Evolutionary conservation across 2,797 vertebrate species (phyloP), one percentile per base, ranked within the genome.

Genomic region (Poeciliopsis infans): DNA sequence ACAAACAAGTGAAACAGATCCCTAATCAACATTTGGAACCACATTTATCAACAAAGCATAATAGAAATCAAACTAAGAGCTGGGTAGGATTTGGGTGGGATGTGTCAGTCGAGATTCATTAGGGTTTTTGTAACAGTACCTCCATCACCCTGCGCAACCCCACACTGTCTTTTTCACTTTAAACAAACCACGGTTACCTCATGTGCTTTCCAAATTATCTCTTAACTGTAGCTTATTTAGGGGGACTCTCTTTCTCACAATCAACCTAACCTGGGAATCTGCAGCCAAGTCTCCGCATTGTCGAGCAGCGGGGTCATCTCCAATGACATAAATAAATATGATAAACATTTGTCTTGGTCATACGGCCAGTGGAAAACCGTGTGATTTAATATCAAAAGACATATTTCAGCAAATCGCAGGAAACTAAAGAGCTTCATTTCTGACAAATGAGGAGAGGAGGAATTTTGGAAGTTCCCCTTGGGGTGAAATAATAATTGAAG

Each of bases 351-450:
- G 91, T 95, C 94, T 93, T 94, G 92, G 88, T 94, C 92, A 90
- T 91, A 85, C 77, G 89, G 91, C 89, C 91, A 88, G 91, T 91
- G 88, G 89, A 94, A 94, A 94, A 85, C 75, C 61, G 82, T 86
- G 92, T 94, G 94, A 94, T 94, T 95, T 95, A 93, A 94, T 95
- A 95, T 95, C 92, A 93, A 93, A 95, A 93, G 91, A 91, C 93
- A 94, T 93, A 92, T 95, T 94, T 94, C 91, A 93, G 90, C 94
- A 93, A 93, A 94, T 95, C 90, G 85, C 92, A 94, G 93, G 92
- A 93, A 94, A 95, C 91, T 76, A 92, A 86, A 91, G 88, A 94
- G 91, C 93, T 94, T 94, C 92, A 92, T 94, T 94, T 95, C 93
- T 94, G 93, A 95, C 94, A 95, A 95, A 95, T 94, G 93, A 94